A percentile compares a stretch with the other conserved stretches of the same genome.
Evolutionary conservation across 2,113 vertebrate species (phyloP).

Genomic region (Passer domesticus): DNA sequence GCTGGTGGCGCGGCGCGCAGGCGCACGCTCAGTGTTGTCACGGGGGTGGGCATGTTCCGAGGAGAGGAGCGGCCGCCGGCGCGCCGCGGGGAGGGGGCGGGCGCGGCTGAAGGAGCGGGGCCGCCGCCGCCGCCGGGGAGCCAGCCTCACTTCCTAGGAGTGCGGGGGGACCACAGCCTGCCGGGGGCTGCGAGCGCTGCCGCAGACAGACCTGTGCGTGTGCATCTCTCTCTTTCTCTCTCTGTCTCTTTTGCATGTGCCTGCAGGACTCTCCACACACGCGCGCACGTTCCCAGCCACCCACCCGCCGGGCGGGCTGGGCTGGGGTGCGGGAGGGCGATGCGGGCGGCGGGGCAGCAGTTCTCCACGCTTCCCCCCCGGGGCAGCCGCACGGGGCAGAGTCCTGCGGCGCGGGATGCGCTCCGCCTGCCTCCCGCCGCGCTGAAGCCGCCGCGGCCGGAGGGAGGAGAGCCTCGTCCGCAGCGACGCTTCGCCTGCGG

Average conservation of each 20-base stretch:
- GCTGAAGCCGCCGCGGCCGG: background rate
- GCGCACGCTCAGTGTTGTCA: background rate
- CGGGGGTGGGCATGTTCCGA: slow-evolving; percentile 17
- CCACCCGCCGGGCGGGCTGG: background rate
- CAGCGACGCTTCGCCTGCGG: background rate
- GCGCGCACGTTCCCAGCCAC: background rate
- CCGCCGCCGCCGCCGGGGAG: background rate
- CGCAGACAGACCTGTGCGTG: background rate
- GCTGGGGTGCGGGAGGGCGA: background rate
- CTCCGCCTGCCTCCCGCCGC: background rate
- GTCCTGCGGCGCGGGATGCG: background rate
- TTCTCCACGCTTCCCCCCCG: background rate
- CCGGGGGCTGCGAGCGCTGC: background rate
- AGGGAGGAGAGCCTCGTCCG: background rate
- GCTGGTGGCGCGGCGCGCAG: background rate
- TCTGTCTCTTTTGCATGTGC: background rate
- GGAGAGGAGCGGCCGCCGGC: slow-evolving; percentile 35
- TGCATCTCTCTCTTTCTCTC: background rate
- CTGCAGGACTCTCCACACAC: background rate
- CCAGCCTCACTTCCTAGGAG: background rate
- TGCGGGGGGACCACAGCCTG: background rate
- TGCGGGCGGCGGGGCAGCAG: background rate
- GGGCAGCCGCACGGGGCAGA: background rate
- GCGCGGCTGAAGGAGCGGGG: background rate
- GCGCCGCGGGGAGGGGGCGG: slow-evolving; percentile 19